Evolutionary conservation across 2,113 vertebrate species (phyloP).

Genomic region (Gymnogyps californianus): DNA sequence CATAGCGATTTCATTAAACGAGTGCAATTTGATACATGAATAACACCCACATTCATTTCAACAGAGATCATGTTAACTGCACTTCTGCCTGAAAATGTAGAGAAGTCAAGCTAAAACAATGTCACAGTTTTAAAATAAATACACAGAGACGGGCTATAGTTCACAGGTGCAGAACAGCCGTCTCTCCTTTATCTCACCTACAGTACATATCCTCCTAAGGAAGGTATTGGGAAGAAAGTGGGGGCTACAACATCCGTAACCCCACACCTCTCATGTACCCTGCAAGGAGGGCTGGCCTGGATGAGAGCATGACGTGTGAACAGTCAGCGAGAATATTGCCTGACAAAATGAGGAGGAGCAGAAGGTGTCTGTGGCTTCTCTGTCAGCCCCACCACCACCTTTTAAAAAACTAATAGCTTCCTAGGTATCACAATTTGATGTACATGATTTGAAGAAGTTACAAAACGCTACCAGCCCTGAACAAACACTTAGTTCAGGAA

Average conservation of each 20-base stretch:
- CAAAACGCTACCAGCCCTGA: neutral
- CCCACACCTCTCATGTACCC: neutral
- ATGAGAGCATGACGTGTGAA: neutral
- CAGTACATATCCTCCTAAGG: neutral
- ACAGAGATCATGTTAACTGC: neutral
- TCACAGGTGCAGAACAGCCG: neutral
- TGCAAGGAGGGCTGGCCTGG: neutral
- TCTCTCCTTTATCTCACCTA: neutral
- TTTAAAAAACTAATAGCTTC: neutral
- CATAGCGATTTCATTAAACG: conserved; percentile 36
- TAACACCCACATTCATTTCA: conserved; percentile 7
- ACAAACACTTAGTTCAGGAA: neutral
- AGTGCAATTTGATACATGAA: conserved; percentile 13
- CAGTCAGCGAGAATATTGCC: neutral
- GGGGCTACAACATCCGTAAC: neutral
- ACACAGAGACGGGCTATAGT: neutral
- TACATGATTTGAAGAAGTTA: neutral
- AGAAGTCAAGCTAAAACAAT: neutral
- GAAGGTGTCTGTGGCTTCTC: neutral
- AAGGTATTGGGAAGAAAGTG: neutral
- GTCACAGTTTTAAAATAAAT: neutral
- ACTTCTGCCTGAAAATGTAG: neutral
- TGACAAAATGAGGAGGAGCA: neutral
- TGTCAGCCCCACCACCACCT: neutral
- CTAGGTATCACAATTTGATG: neutral